These are phyloP conservation scores for Cryptocephalus moraei DNA, from an alignment of 2,888 invertebrate genomes.

Conservation along the genomic window DNA sequence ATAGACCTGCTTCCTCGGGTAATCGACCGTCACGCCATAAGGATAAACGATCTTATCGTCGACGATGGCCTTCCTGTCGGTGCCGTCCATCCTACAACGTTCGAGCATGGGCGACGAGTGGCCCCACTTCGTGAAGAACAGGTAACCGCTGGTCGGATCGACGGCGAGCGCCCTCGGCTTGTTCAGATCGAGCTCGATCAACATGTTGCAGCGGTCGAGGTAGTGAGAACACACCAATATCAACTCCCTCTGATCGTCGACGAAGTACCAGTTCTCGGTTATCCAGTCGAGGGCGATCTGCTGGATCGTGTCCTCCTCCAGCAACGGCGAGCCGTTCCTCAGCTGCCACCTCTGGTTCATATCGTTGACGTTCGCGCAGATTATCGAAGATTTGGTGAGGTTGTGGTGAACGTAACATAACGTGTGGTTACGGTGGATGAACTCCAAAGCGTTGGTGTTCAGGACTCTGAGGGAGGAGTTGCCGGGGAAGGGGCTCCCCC, in stretches of 20 bases:
- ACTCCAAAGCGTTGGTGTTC: constrained; percentile 48
- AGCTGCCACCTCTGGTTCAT: constrained; percentile 48
- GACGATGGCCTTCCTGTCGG: constrained; percentile 49
- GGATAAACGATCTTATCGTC: constrained; percentile 67
- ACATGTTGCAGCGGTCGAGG: constrained; percentile 55
- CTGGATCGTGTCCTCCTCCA: constrained; percentile 53
- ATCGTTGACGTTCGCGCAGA: constrained; percentile 58
- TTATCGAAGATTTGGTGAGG: constrained; percentile 42
- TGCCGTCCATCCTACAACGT: constrained; percentile 55
- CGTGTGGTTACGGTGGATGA: constrained; percentile 56
- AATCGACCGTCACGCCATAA: constrained; percentile 61
- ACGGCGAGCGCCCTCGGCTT: constrained; percentile 60
- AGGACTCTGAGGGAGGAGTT: constrained; percentile 34
- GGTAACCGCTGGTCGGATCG: constrained; percentile 63
- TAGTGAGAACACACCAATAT: constrained; percentile 33
- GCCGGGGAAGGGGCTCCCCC: constrained; percentile 40
- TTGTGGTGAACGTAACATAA: constrained; percentile 65
- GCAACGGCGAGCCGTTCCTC: constrained; percentile 50
- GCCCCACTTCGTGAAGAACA: constrained; percentile 75
- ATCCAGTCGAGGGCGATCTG: constrained; percentile 78
- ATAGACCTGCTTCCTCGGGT: constrained; percentile 58
- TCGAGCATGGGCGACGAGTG: constrained; percentile 50
- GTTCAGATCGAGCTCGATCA: constrained; percentile 56
- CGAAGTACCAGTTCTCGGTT: constrained; percentile 76
- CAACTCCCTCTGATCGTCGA: constrained; percentile 38